Base-by-base conservation (phyloP, 2,113 vertebrate genomes). In the Hylia prasina region DNA sequence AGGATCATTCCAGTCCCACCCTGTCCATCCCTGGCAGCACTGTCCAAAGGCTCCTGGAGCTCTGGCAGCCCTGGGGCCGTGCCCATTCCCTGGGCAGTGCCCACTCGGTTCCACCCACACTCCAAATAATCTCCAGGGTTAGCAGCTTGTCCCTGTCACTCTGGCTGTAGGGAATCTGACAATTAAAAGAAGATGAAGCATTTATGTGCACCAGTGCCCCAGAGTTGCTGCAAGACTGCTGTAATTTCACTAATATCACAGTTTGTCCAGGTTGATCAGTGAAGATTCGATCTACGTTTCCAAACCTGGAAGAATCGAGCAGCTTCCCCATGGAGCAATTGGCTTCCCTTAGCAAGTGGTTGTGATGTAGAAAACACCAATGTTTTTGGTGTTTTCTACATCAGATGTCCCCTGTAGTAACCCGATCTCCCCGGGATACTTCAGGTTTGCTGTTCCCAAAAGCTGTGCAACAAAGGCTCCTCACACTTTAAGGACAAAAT, bases 171-270 rank as follows among this genome's bases (percentile, higher is more conserved):
- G 20, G 5, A 76, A 53, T 27, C 10, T 30, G 24, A 7, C 40
- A 24, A 45, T 39, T 39, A 14, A 39, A 42, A 71, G 27, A 14
- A 82, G 31, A 37, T 5, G 22, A 44, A 70, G 18, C 15, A 8
- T 70, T 65, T 37, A 0, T 33, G 21, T 13, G 33, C 31, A 28
- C 0, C 2, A 30, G 37, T 9, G 17, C 10, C 24, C 27, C n/a
- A 21, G 51, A 44, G 28, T 13, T 64, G 35, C 30, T 57, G 37
- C 10, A 6, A 69, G 25, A 1, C 58, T 77, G 31, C 51, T 87
- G n/a, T 51, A 24, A 31, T 47, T 25, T 72, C 70, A 80, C 13
- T 30, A 5, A 2, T 22, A 24, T 69, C 14, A 1, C 17, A 40
- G 1, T 57, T 83, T 70, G 7, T 71, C 45, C 68, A 12, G 5